A percentile compares a stretch with the other conserved stretches of the same genome.
Evolutionary conservation across 2,113 vertebrate genomes (phyloP).

Genomic region (Dipodomys merriami): DNA sequence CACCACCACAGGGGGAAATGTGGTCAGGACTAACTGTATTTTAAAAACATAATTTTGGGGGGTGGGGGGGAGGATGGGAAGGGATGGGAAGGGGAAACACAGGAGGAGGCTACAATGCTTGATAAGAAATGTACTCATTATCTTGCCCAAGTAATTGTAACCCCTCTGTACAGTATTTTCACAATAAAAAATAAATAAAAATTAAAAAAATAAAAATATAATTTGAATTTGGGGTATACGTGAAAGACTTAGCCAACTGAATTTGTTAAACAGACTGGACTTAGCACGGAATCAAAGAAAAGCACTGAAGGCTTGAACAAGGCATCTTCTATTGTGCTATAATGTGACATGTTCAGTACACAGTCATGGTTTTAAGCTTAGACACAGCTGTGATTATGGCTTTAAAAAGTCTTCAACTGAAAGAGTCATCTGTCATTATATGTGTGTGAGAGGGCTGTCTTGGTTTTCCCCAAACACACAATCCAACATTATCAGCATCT

Average conservation of each 20-base stretch:
- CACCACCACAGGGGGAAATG: too few species aligned
- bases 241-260: constrained; percentile 9
- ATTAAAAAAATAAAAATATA: not conserved
- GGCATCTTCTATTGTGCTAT: constrained; percentile 61
- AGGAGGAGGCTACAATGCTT: too few species aligned
- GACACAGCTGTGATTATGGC: constrained; percentile 60
- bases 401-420: constrained; percentile 62
- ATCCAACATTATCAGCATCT: constrained; percentile 21
- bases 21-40: constrained; percentile 1
- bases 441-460: not conserved
- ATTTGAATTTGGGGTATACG: not conserved
- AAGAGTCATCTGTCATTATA: constrained; percentile 46
- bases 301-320: constrained; percentile 53
- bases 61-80: too few species aligned
- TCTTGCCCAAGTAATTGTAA: too few species aligned
- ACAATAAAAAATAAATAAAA: too few species aligned
- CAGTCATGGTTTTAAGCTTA: constrained; percentile 62
- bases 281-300: constrained; percentile 61
- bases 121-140: too few species aligned
- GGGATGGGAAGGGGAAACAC: too few species aligned
- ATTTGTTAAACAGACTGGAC: constrained; percentile 26
- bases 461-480: not conserved
- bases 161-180: too few species aligned
- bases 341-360: constrained; percentile 50
- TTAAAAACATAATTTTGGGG: not conserved